Evolutionary conservation across 1,140 invertebrate species (phyloP).

Genomic region (Cherax quadricarinatus): DNA sequence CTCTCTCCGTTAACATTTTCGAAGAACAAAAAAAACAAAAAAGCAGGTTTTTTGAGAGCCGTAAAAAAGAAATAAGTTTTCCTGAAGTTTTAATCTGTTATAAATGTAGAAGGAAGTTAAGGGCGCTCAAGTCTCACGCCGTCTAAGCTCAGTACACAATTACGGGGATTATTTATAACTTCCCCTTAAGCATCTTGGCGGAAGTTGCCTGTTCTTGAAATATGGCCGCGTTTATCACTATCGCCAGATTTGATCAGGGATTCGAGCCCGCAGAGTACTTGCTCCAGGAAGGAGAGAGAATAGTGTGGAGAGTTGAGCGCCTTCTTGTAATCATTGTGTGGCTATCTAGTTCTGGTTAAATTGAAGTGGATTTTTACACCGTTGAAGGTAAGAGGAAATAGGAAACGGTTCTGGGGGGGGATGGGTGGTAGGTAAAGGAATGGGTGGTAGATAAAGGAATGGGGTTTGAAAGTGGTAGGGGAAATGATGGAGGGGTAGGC

Average conservation of each 20-base stretch:
- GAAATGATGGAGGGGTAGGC: not conserved
- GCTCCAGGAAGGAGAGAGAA: not conserved
- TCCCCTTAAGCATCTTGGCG: slow-evolving; percentile 1
- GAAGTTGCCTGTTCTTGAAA: not conserved
- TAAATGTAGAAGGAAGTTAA: too few relatives aligned
- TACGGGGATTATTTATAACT: not conserved
- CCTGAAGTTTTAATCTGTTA: too few relatives aligned
- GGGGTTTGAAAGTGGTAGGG: not conserved
- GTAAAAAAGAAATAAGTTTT: too few relatives aligned
- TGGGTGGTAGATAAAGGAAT: too few relatives aligned
- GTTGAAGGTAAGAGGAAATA: not conserved
- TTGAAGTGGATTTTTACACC: not conserved
- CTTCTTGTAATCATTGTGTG: not conserved
- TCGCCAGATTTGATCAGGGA: slow-evolving; percentile 17
- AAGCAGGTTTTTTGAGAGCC: too few relatives aligned
- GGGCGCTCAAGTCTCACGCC: not conserved
- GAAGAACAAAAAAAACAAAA: too few relatives aligned
- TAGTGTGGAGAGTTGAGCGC: not conserved
- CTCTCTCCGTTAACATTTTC: too few relatives aligned
- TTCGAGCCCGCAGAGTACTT: not conserved
- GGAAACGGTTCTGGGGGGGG: not conserved
- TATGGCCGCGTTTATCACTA: not conserved
- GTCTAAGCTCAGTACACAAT: not conserved
- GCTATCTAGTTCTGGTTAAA: slow-evolving; percentile 5
- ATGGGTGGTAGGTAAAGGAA: not conserved